These are phyloP conservation scores for Ormyrus labotus DNA, from an alignment of 2,888 invertebrate species.

Conservation along the genomic window DNA sequence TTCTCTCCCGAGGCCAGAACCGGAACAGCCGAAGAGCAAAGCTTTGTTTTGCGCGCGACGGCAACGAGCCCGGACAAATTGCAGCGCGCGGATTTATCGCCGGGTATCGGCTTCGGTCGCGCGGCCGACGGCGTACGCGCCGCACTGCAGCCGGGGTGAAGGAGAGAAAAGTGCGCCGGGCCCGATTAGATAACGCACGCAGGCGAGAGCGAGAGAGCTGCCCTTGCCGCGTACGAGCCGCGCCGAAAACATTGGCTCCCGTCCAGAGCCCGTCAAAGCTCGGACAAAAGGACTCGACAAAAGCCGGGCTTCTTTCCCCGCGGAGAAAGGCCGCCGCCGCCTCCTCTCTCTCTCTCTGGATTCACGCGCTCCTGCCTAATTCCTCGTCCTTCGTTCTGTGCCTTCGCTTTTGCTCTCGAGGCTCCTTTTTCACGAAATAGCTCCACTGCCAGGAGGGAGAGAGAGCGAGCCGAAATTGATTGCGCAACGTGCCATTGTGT, in stretches of 20 bases:
- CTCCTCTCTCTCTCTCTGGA: background rate
- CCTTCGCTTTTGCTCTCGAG: too few relatives aligned
- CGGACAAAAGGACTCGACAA: constrained; percentile 60
- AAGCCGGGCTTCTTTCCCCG: constrained; percentile 33
- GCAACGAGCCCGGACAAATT: background rate
- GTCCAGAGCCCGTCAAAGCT: constrained; percentile 53
- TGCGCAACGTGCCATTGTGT: background rate
- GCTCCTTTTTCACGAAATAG: too few relatives aligned
- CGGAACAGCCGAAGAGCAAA: too few relatives aligned
- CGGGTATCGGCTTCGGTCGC: too few relatives aligned
- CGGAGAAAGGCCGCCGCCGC: constrained; percentile 19
- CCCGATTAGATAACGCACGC: constrained; percentile 15
- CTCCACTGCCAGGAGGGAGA: too few relatives aligned
- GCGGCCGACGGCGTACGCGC: background rate
- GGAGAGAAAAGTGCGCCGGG: background rate
- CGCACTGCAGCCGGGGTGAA: background rate
- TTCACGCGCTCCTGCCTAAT: background rate
- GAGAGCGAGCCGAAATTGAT: constrained; percentile 3
- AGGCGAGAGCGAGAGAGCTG: background rate
- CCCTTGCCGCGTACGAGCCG: constrained; percentile 37
- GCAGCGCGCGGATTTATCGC: too few relatives aligned
- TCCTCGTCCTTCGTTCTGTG: too few relatives aligned
- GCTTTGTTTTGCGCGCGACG: background rate
- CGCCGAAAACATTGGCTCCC: constrained; percentile 60
- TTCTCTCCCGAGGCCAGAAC: too few relatives aligned